phyloP scores from a whole-genome alignment of 2,113 vertebrate genomes.

The Sminthopsis crassicaudata region DNA sequence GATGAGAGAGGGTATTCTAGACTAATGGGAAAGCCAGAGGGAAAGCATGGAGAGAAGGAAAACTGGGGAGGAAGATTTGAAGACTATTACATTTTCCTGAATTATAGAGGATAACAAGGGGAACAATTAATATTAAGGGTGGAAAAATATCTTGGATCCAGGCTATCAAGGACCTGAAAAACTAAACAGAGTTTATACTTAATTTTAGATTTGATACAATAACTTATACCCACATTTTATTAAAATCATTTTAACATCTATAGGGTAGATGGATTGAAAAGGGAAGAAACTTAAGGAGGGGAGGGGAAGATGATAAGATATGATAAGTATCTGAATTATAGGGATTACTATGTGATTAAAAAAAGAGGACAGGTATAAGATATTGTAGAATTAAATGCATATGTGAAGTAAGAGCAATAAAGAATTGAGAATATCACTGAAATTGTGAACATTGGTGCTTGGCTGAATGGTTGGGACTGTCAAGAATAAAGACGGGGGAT shows the following conservation, averaged over 20 bases:
- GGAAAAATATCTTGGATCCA: accelerated
- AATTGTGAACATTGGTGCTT: background rate
- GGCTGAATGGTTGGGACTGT: accelerated
- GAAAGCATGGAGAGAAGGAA: too few relatives aligned
- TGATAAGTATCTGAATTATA: background rate
- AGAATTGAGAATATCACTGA: background rate
- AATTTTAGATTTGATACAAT: background rate
- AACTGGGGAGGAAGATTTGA: too few relatives aligned
- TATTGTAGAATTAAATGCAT: background rate
- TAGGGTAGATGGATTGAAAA: background rate
- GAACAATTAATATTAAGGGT: background rate
- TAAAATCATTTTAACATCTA: background rate
- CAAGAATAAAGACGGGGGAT: background rate
- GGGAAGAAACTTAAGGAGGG: background rate
- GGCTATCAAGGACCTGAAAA: background rate
- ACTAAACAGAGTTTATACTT: background rate
- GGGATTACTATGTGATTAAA: background rate
- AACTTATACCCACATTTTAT: background rate
- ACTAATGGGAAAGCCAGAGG: too few relatives aligned
- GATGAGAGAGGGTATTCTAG: too few relatives aligned
- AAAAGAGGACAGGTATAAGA: background rate
- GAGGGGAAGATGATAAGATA: too few relatives aligned
- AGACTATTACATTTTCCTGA: too few relatives aligned
- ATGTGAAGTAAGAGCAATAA: background rate
- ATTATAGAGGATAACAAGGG: background rate